These are phyloP conservation scores for Cynopterus brachyotis DNA, from an alignment of 2,113 vertebrate species.

Conservation along the genomic window DNA sequence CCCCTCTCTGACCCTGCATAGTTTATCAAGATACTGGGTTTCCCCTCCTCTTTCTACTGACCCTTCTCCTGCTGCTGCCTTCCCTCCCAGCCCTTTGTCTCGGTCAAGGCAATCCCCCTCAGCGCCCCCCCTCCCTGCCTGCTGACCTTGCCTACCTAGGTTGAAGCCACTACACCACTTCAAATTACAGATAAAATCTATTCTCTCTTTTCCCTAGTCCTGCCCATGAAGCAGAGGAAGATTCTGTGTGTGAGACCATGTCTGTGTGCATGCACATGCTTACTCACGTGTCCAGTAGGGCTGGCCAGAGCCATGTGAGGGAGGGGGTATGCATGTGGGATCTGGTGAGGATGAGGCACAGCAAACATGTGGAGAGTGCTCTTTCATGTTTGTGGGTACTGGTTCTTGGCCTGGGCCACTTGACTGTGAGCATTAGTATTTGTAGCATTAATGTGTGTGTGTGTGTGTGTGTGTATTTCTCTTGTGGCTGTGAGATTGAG, in stretches of 20 bases:
- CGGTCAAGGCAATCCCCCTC: not conserved
- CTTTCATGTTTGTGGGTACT: not conserved
- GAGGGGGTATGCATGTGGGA: not conserved
- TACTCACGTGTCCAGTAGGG: not conserved
- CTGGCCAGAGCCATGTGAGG: not conserved
- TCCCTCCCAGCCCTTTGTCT: constrained; percentile 43
- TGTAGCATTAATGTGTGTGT: not conserved
- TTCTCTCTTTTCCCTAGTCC: not conserved
- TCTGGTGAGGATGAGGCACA: not conserved
- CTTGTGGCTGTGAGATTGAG: not conserved
- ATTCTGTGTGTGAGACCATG: not conserved
- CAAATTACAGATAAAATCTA: constrained; percentile 36
- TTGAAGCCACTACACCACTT: not conserved
- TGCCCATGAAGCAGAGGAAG: not conserved
- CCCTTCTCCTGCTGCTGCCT: not conserved
- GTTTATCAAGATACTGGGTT: constrained; percentile 77
- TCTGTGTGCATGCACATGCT: not conserved
- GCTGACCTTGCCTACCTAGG: constrained; percentile 31
- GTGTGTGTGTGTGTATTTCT: not conserved
- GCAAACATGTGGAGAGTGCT: not conserved
- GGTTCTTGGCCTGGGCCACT: not conserved
- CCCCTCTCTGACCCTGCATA: constrained; percentile 71
- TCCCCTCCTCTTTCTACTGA: constrained; percentile 62
- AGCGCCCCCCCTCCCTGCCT: not conserved
- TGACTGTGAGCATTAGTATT: not conserved